Evolutionary conservation across 2,797 vertebrate species (phyloP), one percentile per base, ranked within the genome.

Genomic region (Esox lucius): DNA sequence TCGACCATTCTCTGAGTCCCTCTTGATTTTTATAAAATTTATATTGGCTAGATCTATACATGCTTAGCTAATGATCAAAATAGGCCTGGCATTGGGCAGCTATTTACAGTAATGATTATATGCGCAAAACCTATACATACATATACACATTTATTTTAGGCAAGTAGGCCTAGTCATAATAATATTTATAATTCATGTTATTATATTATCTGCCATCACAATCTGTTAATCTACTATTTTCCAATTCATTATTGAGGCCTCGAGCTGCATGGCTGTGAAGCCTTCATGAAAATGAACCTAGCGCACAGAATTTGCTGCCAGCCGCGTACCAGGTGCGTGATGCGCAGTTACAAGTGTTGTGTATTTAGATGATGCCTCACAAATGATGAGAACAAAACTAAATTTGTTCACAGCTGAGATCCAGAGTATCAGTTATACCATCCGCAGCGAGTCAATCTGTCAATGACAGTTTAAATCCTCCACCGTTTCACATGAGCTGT

Each of bases 331-430:
- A 28, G 68, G 12, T 53, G 19, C 61, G 73, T 71, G 53, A 51
- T 39, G 53, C 51, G 6, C 39, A 48, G 75, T 33, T 51, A 22
- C 69, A 76, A 76, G 59, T 71, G 75, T 70, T 65, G 28, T 24
- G 39, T 31, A 24, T 39, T 61, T 70, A 24, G 13, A 69, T 17
- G 39, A 71, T 76, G 75, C 64, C 28, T 51, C 46, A 59, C 65
- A 70, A 70, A 71, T 71, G 46, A 51, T 42, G 61, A 53, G 28
- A 39, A 64, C 59, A 9, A 31, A 76, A 51, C 68, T 53, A 71
- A 67, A 72, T 61, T 13, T 33, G 66, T 73, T 70, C 49, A 51
- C 68, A 61, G 61, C 26, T 46, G 24, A 59, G 35, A 59, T 49
- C 35, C 35, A 15, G 35, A 31, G 64, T 76, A 69, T 69, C 56